Conservation (phyloP, 2,797 vertebrate species). For the Lindbergichthys nudifrons region DNA sequence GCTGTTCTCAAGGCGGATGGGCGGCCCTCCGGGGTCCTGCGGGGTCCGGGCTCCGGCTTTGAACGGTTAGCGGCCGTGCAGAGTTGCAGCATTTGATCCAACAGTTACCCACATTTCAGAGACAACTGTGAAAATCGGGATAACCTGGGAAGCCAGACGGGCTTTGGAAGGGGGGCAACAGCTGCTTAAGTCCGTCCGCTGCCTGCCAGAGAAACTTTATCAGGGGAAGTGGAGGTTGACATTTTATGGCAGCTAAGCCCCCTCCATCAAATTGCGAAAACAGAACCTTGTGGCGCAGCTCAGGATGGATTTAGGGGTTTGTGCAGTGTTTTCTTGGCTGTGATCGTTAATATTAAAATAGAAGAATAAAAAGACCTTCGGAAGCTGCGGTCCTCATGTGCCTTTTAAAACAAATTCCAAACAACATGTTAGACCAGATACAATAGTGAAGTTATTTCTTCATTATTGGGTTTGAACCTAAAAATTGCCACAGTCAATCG, state of each 20-base stretch:
- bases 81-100: constrained; percentile 58
- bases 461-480: background rate
- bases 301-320: constrained; percentile 66
- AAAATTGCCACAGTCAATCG: background rate
- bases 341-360: constrained; percentile 57
- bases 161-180: constrained; percentile 62
- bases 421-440: background rate
- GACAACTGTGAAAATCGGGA: constrained; percentile 75
- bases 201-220: constrained; percentile 67
- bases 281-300: constrained; percentile 73
- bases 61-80: constrained; percentile 41
- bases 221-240: constrained; percentile 72
- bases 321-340: constrained; percentile 53
- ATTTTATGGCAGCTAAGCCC: constrained; percentile 71
- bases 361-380: constrained; percentile 52
- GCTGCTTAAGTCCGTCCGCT: constrained; percentile 67
- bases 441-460: constrained; percentile 1
- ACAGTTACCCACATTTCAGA: constrained; percentile 60
- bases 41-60: constrained; percentile 13
- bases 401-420: constrained; percentile 11
- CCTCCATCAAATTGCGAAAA: constrained; percentile 70
- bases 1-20: constrained; percentile 61
- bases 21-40: constrained; percentile 25
- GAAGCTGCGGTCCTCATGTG: constrained; percentile 51
- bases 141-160: constrained; percentile 67